Evolutionary conservation across 1,140 invertebrate genomes (phyloP).

Genomic region (Drosophila aff.): DNA sequence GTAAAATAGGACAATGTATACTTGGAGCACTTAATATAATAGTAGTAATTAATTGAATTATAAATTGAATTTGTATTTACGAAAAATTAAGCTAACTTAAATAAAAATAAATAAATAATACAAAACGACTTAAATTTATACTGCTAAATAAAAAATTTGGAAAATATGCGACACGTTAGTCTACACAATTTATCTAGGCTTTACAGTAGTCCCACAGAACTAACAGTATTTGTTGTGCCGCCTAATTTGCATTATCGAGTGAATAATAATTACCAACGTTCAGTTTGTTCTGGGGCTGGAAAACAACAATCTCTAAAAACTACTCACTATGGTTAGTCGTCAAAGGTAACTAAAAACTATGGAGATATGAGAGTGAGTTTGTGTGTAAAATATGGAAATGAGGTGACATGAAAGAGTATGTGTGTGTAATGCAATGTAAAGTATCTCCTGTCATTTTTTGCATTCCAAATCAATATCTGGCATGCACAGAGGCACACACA

Average conservation of each 20-base stretch:
- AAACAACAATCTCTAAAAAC: constrained; percentile 52
- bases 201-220: constrained; percentile 38
- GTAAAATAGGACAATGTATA: no score
- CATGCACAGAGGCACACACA: constrained; percentile 16
- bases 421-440: constrained; percentile 16
- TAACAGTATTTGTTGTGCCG: constrained; percentile 53
- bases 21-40: no score
- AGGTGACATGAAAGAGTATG: constrained; percentile 13
- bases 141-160: neutral
- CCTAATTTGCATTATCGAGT: constrained; percentile 57
- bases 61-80: no score
- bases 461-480: constrained; percentile 50
- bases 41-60: no score
- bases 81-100: neutral
- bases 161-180: neutral
- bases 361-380: neutral
- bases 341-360: constrained; percentile 24
- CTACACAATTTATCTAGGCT: neutral
- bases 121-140: neutral
- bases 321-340: constrained; percentile 44
- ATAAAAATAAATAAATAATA: no score
- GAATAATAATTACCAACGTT: constrained; percentile 39
- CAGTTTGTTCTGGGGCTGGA: constrained; percentile 1
- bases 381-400: constrained; percentile 23
- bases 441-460: constrained; percentile 34